Evolutionary conservation across 2,113 vertebrate genomes (phyloP).

Genomic region (Gobio gobio): DNA sequence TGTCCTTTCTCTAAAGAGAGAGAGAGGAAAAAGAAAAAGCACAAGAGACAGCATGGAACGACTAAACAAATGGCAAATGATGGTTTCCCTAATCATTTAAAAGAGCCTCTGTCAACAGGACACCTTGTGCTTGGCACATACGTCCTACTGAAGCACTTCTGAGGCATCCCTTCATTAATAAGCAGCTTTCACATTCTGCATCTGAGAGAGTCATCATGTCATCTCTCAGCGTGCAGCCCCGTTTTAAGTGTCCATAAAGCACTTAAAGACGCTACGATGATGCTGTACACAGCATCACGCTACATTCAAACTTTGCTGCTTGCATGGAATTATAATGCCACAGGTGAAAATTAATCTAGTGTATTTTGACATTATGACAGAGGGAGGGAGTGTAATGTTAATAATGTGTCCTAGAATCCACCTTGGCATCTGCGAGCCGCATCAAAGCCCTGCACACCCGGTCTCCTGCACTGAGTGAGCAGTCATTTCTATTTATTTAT

Average conservation of each 20-base stretch:
- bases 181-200: not conserved
- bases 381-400: not conserved
- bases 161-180: slow-evolving; percentile 32
- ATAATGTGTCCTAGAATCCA: slow-evolving; percentile 30
- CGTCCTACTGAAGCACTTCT: slow-evolving; percentile 3
- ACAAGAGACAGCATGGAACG: not conserved
- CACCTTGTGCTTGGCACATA: slow-evolving; percentile 24
- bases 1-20: slow-evolving; percentile 26
- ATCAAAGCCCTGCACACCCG: not conserved
- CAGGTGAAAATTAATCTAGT: slow-evolving; percentile 9
- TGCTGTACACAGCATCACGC: not conserved
- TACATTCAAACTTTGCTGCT: not conserved
- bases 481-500: slow-evolving; percentile 32
- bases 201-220: slow-evolving; percentile 32
- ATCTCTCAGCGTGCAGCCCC: not conserved
- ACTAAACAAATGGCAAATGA: slow-evolving; percentile 41
- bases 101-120: slow-evolving; percentile 29
- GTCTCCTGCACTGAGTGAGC: slow-evolving; percentile 1
- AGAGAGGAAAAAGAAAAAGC: not conserved
- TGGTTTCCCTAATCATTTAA: slow-evolving; percentile 42
- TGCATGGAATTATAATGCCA: slow-evolving; percentile 15
- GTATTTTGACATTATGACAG: slow-evolving; percentile 16
- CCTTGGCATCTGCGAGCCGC: not conserved
- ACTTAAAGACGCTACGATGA: slow-evolving; percentile 23
- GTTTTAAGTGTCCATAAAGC: slow-evolving; percentile 35